Conservation (phyloP, 2,888 invertebrate genomes). For the Cerceris rybyensis region DNA sequence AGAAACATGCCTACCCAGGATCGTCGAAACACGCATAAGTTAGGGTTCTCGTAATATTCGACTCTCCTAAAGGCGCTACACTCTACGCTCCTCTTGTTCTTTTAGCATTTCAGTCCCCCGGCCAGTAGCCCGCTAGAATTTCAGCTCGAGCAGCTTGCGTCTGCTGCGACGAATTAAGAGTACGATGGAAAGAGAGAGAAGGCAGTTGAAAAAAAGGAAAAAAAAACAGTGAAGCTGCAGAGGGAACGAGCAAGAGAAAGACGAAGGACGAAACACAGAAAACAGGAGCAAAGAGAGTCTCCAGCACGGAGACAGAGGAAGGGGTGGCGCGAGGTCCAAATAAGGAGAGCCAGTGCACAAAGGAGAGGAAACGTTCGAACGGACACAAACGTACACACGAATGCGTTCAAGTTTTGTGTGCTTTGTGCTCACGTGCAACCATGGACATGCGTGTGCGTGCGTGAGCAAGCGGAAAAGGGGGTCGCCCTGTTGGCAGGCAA, state of each 20-base stretch:
- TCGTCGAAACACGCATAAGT: no score
- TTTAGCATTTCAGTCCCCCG: not conserved
- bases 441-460: constrained; percentile 37
- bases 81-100: not conserved
- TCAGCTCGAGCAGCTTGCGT: constrained; percentile 4
- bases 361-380: constrained; percentile 73
- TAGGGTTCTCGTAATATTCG: not conserved
- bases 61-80: constrained; percentile 2
- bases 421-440: constrained; percentile 47
- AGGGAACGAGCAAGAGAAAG: constrained; percentile 11
- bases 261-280: not conserved
- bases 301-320: constrained; percentile 20
- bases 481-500: constrained; percentile 60
- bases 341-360: constrained; percentile 72
- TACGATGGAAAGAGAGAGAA: not conserved
- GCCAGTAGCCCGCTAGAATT: constrained; percentile 6
- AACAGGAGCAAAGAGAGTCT: not conserved
- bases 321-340: constrained; percentile 63
- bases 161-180: not conserved
- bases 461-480: constrained; percentile 67
- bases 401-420: constrained; percentile 51
- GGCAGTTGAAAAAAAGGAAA: constrained; percentile 8
- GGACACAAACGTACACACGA: constrained; percentile 45
- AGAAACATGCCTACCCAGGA: no score
- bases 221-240: constrained; percentile 19